Percentiles rank a stretch among this genome's conserved stretches.
These are phyloP conservation scores for Lamprotornis superbus DNA, from an alignment of 2,113 vertebrate genomes.

Conservation along the genomic window DNA sequence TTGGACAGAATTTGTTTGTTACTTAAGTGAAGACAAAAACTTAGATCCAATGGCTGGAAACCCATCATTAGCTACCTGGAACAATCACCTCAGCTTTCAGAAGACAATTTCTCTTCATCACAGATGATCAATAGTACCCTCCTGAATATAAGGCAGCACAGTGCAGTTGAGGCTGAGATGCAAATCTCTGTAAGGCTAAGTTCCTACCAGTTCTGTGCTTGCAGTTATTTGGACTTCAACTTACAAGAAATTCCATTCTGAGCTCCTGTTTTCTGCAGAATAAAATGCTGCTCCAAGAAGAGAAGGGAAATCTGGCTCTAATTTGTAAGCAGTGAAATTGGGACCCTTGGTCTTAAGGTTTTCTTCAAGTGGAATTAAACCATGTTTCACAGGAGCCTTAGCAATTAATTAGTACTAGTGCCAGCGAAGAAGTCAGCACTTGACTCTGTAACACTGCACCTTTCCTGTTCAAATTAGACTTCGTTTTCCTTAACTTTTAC, in stretches of 20 bases:
- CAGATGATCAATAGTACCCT: accelerated
- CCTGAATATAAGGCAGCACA: background rate
- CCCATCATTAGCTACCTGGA: background rate
- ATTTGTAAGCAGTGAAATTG: background rate
- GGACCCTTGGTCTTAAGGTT: background rate
- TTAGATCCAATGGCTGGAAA: background rate
- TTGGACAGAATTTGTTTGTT: background rate
- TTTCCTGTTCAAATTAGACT: background rate
- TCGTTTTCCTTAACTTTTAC: background rate
- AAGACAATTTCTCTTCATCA: background rate
- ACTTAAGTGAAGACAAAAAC: background rate
- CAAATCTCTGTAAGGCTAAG: background rate
- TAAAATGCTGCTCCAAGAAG: background rate
- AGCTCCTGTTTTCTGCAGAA: background rate
- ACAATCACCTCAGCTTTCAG: background rate
- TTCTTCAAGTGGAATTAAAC: background rate
- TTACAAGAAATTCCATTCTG: background rate
- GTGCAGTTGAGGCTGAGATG: background rate
- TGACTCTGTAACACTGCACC: background rate
- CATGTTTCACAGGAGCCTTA: background rate
- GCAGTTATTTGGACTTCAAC: background rate
- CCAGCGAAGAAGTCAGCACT: background rate
- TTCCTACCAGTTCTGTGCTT: background rate
- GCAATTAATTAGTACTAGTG: background rate
- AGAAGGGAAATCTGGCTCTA: background rate